These are phyloP conservation scores for Trichechus manatus DNA, from an alignment of 2,113 vertebrate genomes.

Conservation along the genomic window DNA sequence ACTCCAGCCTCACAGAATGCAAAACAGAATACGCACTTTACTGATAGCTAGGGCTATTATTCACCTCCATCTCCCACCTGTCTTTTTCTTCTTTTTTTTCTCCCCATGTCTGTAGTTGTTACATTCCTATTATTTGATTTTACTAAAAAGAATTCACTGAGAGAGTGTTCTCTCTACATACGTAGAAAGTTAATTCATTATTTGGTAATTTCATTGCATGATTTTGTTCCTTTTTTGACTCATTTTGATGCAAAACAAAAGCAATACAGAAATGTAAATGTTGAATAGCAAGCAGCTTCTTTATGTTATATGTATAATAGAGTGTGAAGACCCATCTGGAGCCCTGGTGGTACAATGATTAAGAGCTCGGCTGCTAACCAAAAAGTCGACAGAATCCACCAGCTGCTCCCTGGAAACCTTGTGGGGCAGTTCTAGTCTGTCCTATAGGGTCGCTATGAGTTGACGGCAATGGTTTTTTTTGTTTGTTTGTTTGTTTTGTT, in stretches of 20 bases:
- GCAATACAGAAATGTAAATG: neutral
- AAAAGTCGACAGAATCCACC: no score
- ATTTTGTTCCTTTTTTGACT: conserved; percentile 25
- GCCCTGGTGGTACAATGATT: no score
- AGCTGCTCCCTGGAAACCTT: no score
- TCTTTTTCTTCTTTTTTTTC: neutral
- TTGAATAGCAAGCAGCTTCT: neutral
- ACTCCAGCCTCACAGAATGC: conserved; percentile 57
- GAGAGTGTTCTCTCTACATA: neutral
- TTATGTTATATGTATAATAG: neutral
- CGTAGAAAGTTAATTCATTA: conserved; percentile 7
- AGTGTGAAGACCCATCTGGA: neutral
- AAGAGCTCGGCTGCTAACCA: no score
- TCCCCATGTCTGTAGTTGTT: neutral
- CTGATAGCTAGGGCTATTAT: neutral
- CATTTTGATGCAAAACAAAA: conserved; percentile 33
- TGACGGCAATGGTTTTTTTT: no score
- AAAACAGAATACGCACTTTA: conserved; percentile 12
- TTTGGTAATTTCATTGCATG: neutral
- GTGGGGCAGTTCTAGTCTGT: no score
- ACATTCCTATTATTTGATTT: conserved; percentile 5
- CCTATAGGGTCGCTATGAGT: no score
- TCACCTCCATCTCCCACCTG: neutral
- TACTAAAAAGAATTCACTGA: neutral
- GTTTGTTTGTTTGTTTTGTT: no score